These are phyloP conservation scores for Furcifer pardalis DNA, from an alignment of 2,797 vertebrate genomes.

Conservation along the genomic window DNA sequence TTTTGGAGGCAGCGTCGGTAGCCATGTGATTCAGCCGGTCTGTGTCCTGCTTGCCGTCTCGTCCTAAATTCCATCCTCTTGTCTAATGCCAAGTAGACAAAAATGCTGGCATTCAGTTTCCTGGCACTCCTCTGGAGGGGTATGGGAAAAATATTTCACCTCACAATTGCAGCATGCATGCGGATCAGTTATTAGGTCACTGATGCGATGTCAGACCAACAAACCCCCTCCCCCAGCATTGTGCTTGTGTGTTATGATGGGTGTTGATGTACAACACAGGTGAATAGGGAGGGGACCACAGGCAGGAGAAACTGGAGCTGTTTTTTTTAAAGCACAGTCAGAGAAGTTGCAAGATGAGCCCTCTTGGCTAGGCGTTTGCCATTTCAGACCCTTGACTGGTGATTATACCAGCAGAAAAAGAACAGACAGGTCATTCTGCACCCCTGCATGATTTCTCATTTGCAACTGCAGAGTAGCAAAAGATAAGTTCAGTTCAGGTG, in stretches of 20 bases:
- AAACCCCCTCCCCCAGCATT: not conserved
- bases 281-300: not conserved
- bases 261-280: not conserved
- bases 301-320: not conserved
- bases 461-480: not conserved
- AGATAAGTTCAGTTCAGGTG: not conserved
- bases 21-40: constrained; percentile 24
- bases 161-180: constrained; percentile 6
- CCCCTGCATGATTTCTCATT: constrained; percentile 10
- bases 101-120: constrained; percentile 39
- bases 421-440: constrained; percentile 1
- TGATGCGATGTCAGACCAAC: not conserved
- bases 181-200: constrained; percentile 36
- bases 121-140: constrained; percentile 29
- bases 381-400: not conserved
- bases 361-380: not conserved
- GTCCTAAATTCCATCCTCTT: constrained; percentile 42
- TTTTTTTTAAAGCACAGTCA: not conserved
- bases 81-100: constrained; percentile 40
- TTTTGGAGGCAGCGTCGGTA: constrained; percentile 24
- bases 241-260: not conserved
- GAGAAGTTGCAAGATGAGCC: not conserved
- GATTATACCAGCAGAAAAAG: not conserved
- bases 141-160: constrained; percentile 42
- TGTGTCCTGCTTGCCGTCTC: constrained; percentile 31